Conservation (phyloP, 2,797 vertebrate species). For the Alexandromys oeconomus region DNA sequence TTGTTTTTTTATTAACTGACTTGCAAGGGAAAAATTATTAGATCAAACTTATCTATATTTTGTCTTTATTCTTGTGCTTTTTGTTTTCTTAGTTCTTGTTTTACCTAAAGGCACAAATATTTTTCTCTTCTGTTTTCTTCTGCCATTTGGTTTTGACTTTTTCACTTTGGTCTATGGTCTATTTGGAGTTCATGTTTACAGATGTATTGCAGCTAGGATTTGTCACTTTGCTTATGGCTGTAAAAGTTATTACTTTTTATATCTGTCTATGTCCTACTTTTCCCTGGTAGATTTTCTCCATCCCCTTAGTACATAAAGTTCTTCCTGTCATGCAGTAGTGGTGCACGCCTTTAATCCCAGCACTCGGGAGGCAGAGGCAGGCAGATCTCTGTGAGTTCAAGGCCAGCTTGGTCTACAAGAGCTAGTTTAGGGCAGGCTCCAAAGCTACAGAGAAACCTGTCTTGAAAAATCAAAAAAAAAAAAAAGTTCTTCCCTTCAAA, state of each 20-base stretch:
- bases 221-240: not conserved
- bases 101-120: not conserved
- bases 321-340: not conserved
- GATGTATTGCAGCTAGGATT: not conserved
- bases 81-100: not conserved
- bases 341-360: no score
- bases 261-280: not conserved
- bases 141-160: conserved; percentile 60
- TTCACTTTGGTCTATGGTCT: not conserved
- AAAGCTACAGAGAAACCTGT: no score
- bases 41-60: not conserved
- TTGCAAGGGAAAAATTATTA: conserved; percentile 10
- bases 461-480: no score
- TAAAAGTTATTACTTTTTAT: not conserved
- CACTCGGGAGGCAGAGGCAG: no score
- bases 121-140: conserved; percentile 19
- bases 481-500: not conserved
- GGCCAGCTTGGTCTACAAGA: no score
- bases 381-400: no score
- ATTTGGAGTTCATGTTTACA: conserved; percentile 14
- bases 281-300: not conserved
- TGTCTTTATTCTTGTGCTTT: not conserved
- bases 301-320: not conserved
- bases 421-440: no score
- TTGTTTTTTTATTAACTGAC: not conserved